phyloP scores from a whole-genome alignment of 1,140 invertebrate genomes.

The Papilio aristodemus region DNA sequence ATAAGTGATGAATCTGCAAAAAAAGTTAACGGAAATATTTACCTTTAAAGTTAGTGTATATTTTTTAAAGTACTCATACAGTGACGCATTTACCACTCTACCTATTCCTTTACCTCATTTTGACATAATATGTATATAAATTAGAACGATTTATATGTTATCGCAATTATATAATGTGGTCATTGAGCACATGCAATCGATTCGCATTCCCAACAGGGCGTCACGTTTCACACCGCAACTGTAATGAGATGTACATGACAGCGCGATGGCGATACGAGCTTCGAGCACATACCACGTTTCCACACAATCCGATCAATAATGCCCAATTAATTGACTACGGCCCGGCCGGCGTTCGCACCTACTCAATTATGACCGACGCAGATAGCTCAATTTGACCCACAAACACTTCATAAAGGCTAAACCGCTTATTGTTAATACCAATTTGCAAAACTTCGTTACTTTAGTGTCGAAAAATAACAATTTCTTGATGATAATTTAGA shows the following conservation, averaged over 20 bases:
- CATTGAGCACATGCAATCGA: conserved; percentile 61
- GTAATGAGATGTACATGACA: conserved; percentile 66
- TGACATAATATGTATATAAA: not conserved
- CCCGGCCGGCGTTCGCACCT: conserved; percentile 41
- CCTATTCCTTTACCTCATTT: too few relatives aligned
- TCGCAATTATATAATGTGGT: not conserved
- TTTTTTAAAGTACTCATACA: too few relatives aligned
- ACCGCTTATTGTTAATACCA: not conserved
- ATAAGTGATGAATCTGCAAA: too few relatives aligned
- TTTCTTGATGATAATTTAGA: not conserved
- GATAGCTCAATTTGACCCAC: conserved; percentile 24
- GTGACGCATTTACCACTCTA: too few relatives aligned
- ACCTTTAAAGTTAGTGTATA: too few relatives aligned
- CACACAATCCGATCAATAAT: conserved; percentile 68
- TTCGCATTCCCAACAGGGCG: conserved; percentile 71
- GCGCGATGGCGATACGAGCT: conserved; percentile 46
- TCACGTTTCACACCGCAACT: conserved; percentile 63
- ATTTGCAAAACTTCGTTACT: not conserved
- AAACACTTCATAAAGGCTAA: conserved; percentile 16
- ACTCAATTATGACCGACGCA: conserved; percentile 28
- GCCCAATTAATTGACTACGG: conserved; percentile 62
- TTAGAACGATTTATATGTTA: not conserved
- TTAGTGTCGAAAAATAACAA: not conserved
- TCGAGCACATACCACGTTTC: conserved; percentile 49
- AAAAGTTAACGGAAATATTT: too few relatives aligned